A percentile compares a stretch with the other conserved stretches of the same genome.
Evolutionary conservation across 1,140 invertebrate genomes (phyloP).

Genomic region (Paralvinella palmiformis): DNA sequence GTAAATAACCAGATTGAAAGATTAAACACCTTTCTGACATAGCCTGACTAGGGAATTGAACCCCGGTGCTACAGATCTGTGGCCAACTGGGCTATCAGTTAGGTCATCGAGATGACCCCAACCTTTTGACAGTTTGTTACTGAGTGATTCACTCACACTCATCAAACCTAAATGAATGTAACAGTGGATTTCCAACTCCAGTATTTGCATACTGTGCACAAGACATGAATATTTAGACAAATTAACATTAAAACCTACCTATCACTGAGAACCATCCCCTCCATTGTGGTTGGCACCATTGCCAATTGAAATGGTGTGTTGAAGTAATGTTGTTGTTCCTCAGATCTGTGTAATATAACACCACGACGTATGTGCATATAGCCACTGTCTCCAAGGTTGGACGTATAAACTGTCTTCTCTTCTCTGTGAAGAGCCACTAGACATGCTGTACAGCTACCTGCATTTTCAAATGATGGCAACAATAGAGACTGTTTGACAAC

Average conservation of each 20-base stretch:
- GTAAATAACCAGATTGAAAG: no score
- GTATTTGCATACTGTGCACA: no score
- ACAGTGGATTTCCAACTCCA: no score
- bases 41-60: no score
- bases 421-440: slow-evolving; percentile 86
- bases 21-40: no score
- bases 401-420: slow-evolving; percentile 82
- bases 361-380: slow-evolving; percentile 82
- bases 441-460: slow-evolving; percentile 95
- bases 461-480: slow-evolving; percentile 16
- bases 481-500: background rate
- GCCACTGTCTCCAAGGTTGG: slow-evolving; percentile 97
- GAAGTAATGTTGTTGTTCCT: slow-evolving; percentile 97
- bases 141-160: no score
- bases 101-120: no score
- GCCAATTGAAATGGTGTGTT: slow-evolving; percentile 97
- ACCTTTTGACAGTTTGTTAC: no score
- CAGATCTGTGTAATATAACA: slow-evolving; percentile 80
- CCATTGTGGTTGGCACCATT: slow-evolving; percentile 81
- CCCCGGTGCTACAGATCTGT: no score
- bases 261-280: slow-evolving; percentile 76
- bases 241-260: slow-evolving; percentile 55
- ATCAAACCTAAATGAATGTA: no score
- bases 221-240: slow-evolving; percentile 25
- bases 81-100: no score